Base-by-base conservation (phyloP, 2,888 invertebrate genomes). In the Cryptus armator region DNA sequence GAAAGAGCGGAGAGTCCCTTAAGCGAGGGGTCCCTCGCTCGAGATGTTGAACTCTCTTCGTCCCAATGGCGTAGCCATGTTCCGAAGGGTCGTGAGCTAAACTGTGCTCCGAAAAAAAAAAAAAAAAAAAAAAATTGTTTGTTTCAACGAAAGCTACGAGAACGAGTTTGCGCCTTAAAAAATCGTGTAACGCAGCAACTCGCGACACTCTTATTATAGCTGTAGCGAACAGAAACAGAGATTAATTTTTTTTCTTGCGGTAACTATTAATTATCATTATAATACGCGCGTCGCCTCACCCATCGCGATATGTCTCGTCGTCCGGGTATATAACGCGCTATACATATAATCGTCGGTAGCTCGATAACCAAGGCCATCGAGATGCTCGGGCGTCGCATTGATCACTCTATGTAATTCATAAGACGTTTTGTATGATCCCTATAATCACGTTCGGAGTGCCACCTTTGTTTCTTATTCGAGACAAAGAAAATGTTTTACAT, bases 1-100 rank as follows among this genome's bases (percentile, higher is more conserved):
- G 62, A 62, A 46, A 64, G 76, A 71, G 32, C 43, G 43, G 29
- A 77, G 74, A 75, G 53, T 75, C 46, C 74, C 79, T 75, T 75
- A 16, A 75, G 70, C 74, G 64, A 75, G 72, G 62, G 62, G 71
- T 46, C 53, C 71, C 78, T 74, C 53, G 43, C 43, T 74, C 68
- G 83, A 83, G 77, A 83, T 72, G 56, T 67, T 68, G 59, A 81
- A 68, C 74, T 74, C 68, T 68, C 77, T 29, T 68, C 67, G 29
- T 72, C 14, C 48, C 83, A 83, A 62, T 75, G 83, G 83, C 83
- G 83, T 78, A 64, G 83, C 43, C n/a, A 43, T 68, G 67, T 29
- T 29, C 9, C 16, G 19, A 70, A 72, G 43, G 19, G n/a, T 46
- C 62, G 56, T 10, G n/a, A 44, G 7, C 43, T 9, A 6, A 12